These are phyloP conservation scores for Sciurus carolinensis DNA, from an alignment of 2,797 vertebrate species.

Conservation along the genomic window DNA sequence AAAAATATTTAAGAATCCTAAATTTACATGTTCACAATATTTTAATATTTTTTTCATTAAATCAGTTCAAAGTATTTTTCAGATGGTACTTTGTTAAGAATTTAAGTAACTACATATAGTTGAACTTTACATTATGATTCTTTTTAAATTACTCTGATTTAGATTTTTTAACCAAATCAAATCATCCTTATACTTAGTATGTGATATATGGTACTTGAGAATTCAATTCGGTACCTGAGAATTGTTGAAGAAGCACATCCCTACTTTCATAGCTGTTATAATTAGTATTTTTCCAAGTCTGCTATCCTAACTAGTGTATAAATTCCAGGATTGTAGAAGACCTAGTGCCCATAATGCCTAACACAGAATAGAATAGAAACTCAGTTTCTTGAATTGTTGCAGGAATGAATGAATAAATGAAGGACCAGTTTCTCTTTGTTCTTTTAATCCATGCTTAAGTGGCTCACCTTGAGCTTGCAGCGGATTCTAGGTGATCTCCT, in stretches of 20 bases:
- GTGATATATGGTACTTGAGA: background rate
- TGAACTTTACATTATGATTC: conserved; percentile 43
- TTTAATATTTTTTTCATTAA: conserved; percentile 54
- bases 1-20: background rate
- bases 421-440: background rate
- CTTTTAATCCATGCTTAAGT: conserved; percentile 38
- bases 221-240: background rate
- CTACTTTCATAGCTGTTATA: conserved; percentile 19
- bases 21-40: conserved; percentile 29
- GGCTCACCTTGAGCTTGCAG: conserved; percentile 7
- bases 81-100: conserved; percentile 24
- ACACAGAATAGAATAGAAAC: background rate
- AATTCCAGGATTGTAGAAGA: background rate
- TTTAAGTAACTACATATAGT: conserved; percentile 24
- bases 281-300: conserved; percentile 1
- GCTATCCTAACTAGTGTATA: background rate
- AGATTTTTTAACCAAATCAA: background rate
- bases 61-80: conserved; percentile 26
- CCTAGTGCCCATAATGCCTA: conserved; percentile 3
- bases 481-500: conserved; percentile 21
- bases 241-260: conserved; percentile 7
- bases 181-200: background rate
- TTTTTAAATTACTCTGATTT: conserved; percentile 49
- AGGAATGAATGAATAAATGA: background rate
- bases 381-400: conserved; percentile 40